phyloP scores from a whole-genome alignment of 2,797 vertebrate species.

The Scleropages formosus region DNA sequence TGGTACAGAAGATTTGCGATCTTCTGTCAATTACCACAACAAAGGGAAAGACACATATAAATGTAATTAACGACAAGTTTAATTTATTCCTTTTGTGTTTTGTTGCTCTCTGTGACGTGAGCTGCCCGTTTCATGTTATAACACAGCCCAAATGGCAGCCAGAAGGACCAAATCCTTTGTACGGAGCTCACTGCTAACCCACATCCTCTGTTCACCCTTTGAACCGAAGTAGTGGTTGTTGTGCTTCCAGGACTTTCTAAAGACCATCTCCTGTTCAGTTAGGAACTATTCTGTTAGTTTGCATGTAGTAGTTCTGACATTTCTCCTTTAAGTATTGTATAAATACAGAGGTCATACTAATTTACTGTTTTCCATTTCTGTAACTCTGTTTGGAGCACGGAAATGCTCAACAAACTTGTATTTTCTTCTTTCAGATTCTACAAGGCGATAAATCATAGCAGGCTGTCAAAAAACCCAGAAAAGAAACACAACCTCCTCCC shows the following conservation, averaged over 20 bases:
- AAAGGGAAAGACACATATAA: slow-evolving; percentile 55
- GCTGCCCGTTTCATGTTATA: slow-evolving; percentile 46
- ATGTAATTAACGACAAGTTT: slow-evolving; percentile 55
- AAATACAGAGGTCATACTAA: background rate
- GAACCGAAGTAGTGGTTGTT: slow-evolving; percentile 49
- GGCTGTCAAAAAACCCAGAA: slow-evolving; percentile 35
- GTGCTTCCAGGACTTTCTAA: slow-evolving; percentile 28
- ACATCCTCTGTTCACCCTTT: slow-evolving; percentile 56
- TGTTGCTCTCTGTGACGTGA: slow-evolving; percentile 47
- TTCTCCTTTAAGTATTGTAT: background rate
- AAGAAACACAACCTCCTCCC: slow-evolving; percentile 34
- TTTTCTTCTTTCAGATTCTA: slow-evolving; percentile 65
- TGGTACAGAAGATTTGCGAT: slow-evolving; percentile 50
- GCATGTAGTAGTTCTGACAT: background rate
- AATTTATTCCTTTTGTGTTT: slow-evolving; percentile 58
- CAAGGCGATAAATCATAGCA: slow-evolving; percentile 71
- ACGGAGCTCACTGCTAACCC: slow-evolving; percentile 48
- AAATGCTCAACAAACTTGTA: slow-evolving; percentile 38
- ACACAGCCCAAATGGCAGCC: slow-evolving; percentile 56
- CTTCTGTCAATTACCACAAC: slow-evolving; percentile 60
- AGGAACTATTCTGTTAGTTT: slow-evolving; percentile 1
- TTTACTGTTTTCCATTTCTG: background rate
- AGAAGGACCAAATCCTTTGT: slow-evolving; percentile 40
- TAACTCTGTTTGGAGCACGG: slow-evolving; percentile 13
- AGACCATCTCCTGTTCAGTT: background rate